Evolutionary conservation across 2,888 invertebrate genomes (phyloP).

Genomic region (Hybos culiciformis): DNA sequence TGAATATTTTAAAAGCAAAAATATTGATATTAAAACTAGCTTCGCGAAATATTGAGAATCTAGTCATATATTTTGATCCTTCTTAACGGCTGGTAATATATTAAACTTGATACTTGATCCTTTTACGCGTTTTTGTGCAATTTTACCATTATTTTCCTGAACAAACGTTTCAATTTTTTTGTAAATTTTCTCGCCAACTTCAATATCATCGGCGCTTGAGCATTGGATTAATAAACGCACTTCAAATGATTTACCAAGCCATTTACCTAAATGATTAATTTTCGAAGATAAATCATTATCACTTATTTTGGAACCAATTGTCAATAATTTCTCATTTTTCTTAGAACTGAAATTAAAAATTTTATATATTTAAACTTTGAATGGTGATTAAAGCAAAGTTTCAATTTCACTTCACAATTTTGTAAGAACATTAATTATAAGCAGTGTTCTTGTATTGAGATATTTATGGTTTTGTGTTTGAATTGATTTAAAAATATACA

Average conservation of each 20-base stretch:
- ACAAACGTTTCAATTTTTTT: conserved; percentile 39
- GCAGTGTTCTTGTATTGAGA: too few relatives aligned
- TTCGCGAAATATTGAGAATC: too few relatives aligned
- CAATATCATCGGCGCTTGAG: conserved; percentile 17
- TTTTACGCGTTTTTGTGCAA: conserved; percentile 50
- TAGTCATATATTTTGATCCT: not conserved
- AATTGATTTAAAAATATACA: too few relatives aligned
- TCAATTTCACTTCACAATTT: too few relatives aligned
- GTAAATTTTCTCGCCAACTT: conserved; percentile 40
- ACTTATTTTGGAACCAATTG: conserved; percentile 46
- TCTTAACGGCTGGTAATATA: conserved; percentile 38
- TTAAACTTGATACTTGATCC: conserved; percentile 48
- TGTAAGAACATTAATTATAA: too few relatives aligned
- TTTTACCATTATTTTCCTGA: conserved; percentile 36
- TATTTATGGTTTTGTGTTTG: too few relatives aligned
- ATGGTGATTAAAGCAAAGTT: too few relatives aligned
- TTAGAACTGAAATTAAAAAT: conserved; percentile 21
- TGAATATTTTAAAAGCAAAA: too few relatives aligned
- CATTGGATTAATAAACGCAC: conserved; percentile 35
- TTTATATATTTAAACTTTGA: too few relatives aligned
- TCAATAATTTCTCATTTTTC: conserved; percentile 51
- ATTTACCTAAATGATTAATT: conserved; percentile 49
- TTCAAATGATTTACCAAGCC: conserved; percentile 51
- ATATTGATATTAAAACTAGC: too few relatives aligned
- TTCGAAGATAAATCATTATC: conserved; percentile 52